These are phyloP conservation scores for Adineta ricciae DNA, from an alignment of 2,888 invertebrate species.

Conservation along the genomic window DNA sequence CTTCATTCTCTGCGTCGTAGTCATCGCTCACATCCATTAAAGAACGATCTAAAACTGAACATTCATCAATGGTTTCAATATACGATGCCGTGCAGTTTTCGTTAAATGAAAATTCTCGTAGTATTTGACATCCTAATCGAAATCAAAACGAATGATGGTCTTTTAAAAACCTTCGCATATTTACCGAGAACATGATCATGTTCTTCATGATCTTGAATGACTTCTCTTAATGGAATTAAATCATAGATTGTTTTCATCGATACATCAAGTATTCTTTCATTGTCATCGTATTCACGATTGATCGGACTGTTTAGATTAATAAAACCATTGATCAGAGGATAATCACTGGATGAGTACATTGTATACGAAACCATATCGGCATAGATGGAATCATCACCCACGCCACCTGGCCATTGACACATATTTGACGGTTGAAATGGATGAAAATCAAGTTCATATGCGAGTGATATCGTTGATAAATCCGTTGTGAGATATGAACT, in stretches of 20 bases:
- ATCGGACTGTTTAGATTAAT: background rate
- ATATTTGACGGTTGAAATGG: background rate
- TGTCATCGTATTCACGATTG: background rate
- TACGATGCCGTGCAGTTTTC: background rate
- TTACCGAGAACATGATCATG: background rate
- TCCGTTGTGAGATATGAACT: background rate
- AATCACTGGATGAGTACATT: conserved; percentile 21
- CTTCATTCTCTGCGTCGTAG: background rate
- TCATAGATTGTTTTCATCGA: background rate
- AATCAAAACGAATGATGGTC: background rate
- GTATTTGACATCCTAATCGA: background rate
- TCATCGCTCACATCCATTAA: background rate
- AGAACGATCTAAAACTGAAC: background rate
- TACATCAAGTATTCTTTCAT: background rate
- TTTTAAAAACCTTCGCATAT: background rate
- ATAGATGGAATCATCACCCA: background rate
- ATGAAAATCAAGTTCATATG: background rate
- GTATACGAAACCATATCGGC: background rate
- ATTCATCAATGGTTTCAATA: background rate
- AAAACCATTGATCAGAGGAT: background rate
- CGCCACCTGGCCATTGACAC: background rate
- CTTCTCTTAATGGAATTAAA: background rate
- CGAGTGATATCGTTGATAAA: background rate
- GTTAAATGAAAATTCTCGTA: conserved; percentile 9
- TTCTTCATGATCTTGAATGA: background rate